A percentile compares a stretch with the other conserved stretches of the same genome.
These are phyloP conservation scores for Amphiprion percula DNA, from an alignment of 2,113 vertebrate genomes.

Conservation along the genomic window DNA sequence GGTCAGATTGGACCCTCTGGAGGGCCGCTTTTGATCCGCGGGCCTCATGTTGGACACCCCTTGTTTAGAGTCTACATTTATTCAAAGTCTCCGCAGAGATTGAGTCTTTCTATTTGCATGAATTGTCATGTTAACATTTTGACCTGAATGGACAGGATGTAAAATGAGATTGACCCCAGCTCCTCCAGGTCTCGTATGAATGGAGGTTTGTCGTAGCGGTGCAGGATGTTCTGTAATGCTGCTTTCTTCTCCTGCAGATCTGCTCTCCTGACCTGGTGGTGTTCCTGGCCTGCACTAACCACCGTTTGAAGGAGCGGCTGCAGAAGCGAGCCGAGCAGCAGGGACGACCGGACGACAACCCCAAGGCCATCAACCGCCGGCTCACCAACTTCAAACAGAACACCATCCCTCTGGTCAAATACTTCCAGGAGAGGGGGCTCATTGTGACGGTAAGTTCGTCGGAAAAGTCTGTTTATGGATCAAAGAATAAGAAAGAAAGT, in stretches of 20 bases:
- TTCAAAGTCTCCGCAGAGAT: background rate
- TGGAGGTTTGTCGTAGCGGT: background rate
- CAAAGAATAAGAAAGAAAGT: background rate
- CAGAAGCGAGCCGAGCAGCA: conserved; percentile 94
- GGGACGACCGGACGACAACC: conserved; percentile 96
- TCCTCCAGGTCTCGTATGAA: background rate
- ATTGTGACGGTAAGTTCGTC: conserved; percentile 91
- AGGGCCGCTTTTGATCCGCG: no score
- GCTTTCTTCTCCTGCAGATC: conserved; percentile 83
- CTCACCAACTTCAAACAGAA: conserved; percentile 98
- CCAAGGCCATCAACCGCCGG: conserved; percentile 95
- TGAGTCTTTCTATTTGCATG: conserved; percentile 14
- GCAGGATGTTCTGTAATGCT: background rate
- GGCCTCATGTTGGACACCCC: background rate
- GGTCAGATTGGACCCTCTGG: no score
- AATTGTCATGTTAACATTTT: conserved; percentile 25
- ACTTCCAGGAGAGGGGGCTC: conserved; percentile 97
- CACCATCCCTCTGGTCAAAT: conserved; percentile 92
- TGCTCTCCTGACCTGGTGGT: conserved; percentile 97
- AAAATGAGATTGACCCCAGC: background rate
- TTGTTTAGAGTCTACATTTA: background rate
- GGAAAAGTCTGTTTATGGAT: background rate
- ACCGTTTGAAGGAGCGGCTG: conserved; percentile 93
- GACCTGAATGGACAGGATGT: background rate
- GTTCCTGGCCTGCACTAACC: conserved; percentile 94